Conservation (phyloP, 2,113 vertebrate genomes). For the Tautogolabrus adspersus region DNA sequence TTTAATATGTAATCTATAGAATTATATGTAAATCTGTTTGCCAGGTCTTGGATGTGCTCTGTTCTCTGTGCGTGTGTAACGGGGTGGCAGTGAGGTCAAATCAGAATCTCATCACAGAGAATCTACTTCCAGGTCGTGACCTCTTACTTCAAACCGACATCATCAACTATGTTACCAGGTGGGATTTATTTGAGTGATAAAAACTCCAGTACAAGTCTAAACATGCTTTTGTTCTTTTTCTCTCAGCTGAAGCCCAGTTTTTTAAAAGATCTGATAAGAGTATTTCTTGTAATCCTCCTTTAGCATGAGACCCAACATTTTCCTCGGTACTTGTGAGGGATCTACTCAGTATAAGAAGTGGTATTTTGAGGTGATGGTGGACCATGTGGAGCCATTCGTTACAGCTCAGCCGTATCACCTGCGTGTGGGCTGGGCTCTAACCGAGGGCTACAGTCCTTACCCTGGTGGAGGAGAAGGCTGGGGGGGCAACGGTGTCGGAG, state of each 20-base stretch:
- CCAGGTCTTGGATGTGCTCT: slow-evolving; percentile 93
- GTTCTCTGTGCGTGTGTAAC: slow-evolving; percentile 94
- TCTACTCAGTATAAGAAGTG: slow-evolving; percentile 93
- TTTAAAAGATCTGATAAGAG: too few relatives aligned
- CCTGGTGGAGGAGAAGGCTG: slow-evolving; percentile 94
- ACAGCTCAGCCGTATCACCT: slow-evolving; percentile 89
- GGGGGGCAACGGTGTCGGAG: slow-evolving; percentile 92
- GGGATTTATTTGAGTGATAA: neutral
- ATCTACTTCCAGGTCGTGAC: slow-evolving; percentile 92
- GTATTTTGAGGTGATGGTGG: slow-evolving; percentile 95
- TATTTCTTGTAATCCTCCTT: slow-evolving; percentile 38
- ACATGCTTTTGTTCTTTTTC: neutral
- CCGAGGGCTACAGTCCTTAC: slow-evolving; percentile 93
- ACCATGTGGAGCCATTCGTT: slow-evolving; percentile 88
- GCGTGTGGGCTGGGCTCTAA: slow-evolving; percentile 93
- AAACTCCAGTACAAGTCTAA: neutral
- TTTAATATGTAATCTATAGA: neutral
- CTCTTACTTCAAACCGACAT: slow-evolving; percentile 92
- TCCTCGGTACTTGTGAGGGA: slow-evolving; percentile 91
- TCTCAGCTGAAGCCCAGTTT: neutral
- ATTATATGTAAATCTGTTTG: neutral
- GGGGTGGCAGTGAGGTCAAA: slow-evolving; percentile 94
- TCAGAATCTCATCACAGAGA: slow-evolving; percentile 96
- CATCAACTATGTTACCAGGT: slow-evolving; percentile 95
- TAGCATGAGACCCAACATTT: slow-evolving; percentile 95